These are phyloP conservation scores for Dione juno DNA, from an alignment of 2,888 invertebrate genomes.

Conservation along the genomic window DNA sequence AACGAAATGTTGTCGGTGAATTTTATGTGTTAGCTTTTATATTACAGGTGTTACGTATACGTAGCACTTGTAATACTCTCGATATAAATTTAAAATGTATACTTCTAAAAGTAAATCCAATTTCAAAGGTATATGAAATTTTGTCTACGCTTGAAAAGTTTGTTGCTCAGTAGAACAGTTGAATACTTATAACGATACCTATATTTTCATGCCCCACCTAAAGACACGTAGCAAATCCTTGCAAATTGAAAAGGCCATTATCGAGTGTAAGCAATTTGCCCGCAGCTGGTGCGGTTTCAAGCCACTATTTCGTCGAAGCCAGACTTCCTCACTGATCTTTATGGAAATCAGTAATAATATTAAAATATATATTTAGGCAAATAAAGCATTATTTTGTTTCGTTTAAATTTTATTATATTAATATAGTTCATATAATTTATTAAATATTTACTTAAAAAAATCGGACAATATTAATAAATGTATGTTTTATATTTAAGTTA, in stretches of 20 bases:
- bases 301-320: conserved; percentile 27
- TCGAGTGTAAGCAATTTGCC: conserved; percentile 78
- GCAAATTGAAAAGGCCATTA: conserved; percentile 82
- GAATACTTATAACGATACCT: conserved; percentile 27
- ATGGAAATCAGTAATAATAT: conserved; percentile 15
- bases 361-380: neutral
- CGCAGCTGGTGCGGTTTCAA: conserved; percentile 71
- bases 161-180: neutral
- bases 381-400: neutral
- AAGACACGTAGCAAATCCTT: conserved; percentile 73
- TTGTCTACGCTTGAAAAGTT: neutral
- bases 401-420: neutral
- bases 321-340: neutral
- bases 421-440: neutral
- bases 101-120: neutral
- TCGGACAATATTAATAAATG: neutral
- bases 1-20: conserved; percentile 53
- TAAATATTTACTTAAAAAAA: neutral
- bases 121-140: neutral
- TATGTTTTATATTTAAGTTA: neutral
- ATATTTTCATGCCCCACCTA: conserved; percentile 37
- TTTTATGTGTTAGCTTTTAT: conserved; percentile 43
- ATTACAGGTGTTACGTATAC: conserved; percentile 20
- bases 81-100: neutral
- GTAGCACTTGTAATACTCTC: neutral